Base-by-base conservation (phyloP, 1,140 invertebrate genomes). In the Trialeurodes vaporariorum region DNA sequence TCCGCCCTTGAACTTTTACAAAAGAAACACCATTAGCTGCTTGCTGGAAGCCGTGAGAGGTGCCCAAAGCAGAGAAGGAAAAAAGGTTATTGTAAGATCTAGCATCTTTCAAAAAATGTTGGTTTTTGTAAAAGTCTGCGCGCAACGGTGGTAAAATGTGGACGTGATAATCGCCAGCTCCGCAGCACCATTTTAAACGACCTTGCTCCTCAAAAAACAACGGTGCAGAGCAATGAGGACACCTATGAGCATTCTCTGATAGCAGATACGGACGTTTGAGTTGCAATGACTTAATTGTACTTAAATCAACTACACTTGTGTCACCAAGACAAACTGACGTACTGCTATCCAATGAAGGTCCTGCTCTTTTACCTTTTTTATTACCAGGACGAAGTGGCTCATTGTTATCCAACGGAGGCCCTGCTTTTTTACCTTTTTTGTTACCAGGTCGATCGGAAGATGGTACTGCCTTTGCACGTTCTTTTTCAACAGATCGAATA, bases 51-150 rank as follows among this genome's bases (percentile, higher is more conserved):
- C 64, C 49, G 25, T 59, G 34, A 59, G n/a, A 58, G 2, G 59
- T 58, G 5, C 64, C 64, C 24, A 65, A 11, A 21, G 64, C 64
- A 9, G 40, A 59, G 59, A 65, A 65, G 17, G 63, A 26, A n/a
- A 64, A 64, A 27, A 64, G 34, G n/a, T 64, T 64, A 64, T 64
- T 64, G 25, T 64, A 64, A 27, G 26, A 34, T 34, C 25, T 64
- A 11, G 17, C 22, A 25, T 64, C 27, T 64, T 22, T 64, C 2
- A 64, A 13, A 64, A 64, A 64, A 1, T 64, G 2, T 12, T 2
- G 11, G 22, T 64, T 25, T 13, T 27, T 64, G n/a, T 64, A 34
- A 64, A 64, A 64, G 1, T 27, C 25, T 11, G 27, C 63, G 26
- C 23, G 22, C 17, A 64, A 22, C 22, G 27, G 22, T 5, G 26